phyloP scores from a whole-genome alignment of 1,140 invertebrate genomes.

The Orussus abietinus region DNA sequence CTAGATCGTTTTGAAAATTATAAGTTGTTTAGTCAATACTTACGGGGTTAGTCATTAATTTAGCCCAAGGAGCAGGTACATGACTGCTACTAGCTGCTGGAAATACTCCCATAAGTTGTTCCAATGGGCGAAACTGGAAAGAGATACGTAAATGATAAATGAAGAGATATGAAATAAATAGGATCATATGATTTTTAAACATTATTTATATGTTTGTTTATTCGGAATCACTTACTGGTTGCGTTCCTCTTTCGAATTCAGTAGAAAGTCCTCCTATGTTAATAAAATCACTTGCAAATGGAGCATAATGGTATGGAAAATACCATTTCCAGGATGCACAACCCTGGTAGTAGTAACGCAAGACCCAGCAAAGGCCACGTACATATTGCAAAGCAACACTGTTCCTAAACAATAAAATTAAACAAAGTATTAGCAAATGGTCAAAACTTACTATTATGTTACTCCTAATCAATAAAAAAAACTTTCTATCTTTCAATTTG shows the following conservation, averaged over 20 bases:
- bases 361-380: conserved; percentile 94
- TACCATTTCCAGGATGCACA: conserved; percentile 99
- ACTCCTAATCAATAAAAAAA: too few relatives aligned
- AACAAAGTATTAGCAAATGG: too few relatives aligned
- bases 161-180: conserved; percentile 11
- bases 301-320: conserved; percentile 99
- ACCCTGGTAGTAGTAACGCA: conserved; percentile 98
- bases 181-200: conserved; percentile 6
- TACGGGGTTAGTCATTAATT: conserved; percentile 89
- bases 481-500: too few relatives aligned
- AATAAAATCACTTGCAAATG: conserved; percentile 99
- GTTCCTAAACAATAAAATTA: conserved; percentile 57
- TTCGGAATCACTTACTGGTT: conserved; percentile 64
- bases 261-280: conserved; percentile 83
- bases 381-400: conserved; percentile 93
- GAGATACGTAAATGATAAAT: too few relatives aligned
- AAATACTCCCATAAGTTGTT: conserved; percentile 99
- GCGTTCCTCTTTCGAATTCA: conserved; percentile 83
- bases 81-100: conserved; percentile 93
- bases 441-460: too few relatives aligned
- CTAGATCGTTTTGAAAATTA: too few relatives aligned
- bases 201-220: neutral
- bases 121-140: conserved; percentile 87
- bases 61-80: conserved; percentile 91
- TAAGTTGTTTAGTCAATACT: conserved; percentile 44